Evolutionary conservation across 92 coral and sea anemone species (phyloP), one percentile per base, ranked within the genome.

Genomic region (Isaurus tuberculatus): DNA sequence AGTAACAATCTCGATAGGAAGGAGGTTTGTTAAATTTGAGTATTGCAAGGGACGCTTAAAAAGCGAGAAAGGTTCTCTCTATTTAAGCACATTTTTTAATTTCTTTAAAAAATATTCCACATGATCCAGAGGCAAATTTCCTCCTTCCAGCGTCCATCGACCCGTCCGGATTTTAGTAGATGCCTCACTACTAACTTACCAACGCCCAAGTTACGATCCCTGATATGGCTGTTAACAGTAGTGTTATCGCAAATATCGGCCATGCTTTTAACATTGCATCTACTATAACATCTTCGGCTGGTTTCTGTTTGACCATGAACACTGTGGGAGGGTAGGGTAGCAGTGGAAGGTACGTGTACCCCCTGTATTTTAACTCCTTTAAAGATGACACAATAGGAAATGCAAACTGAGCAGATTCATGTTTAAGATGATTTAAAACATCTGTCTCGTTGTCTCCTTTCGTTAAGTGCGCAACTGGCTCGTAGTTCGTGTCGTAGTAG

Each of bases 301-400:
- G 51, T 22, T 34, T 37, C 36, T 58, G 34, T 19, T 22, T 77
- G 1, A 8, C 30, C 53, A 77, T 25, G 37, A 77, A 58, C 1
- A 77, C 82, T 6, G 51, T 77, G 9, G 82, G 43, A 57, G 82
- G 82, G 15, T 77, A 77, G 1, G 30, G 37, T 33, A 77, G 49
- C 7, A 77, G 8, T 20, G 70, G 70, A 13, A 77, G 32, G 5
- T 57, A 77, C 20, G 1, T 13, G 82, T 77, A 58, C 13, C 82
- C 82, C 36, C 51, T 58, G 34, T 77, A 77, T 6, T 4, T 77
- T 25, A 11, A 0, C 25, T 77, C 82, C 44, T 61, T 58, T 1
- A 70, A 11, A 22, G 82, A 58, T 11, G 67, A 61, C 3, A 77
- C 69, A 17, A 77, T 32, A 0, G 82, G 82, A 22, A 77, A 77